A percentile compares a stretch with the other conserved stretches of the same genome.
Evolutionary conservation across 1,140 invertebrate species (phyloP).

Genomic region (Bilobella aurantiaca): DNA sequence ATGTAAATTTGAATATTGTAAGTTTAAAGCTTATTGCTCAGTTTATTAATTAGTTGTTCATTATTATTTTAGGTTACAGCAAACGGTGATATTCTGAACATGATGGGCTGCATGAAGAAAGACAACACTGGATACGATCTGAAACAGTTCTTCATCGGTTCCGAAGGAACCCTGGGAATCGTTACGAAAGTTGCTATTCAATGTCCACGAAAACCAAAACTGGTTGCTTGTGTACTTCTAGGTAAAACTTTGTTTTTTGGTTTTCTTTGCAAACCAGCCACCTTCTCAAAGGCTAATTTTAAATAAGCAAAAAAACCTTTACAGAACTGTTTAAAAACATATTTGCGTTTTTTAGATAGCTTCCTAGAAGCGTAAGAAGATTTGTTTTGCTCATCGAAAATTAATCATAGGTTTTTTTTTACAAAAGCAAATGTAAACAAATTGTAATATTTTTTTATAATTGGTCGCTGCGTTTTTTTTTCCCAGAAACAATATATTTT

Average conservation of each 20-base stretch:
- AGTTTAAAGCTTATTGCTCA: too few relatives aligned
- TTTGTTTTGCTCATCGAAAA: too few relatives aligned
- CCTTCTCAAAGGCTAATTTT: background rate
- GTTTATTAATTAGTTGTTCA: background rate
- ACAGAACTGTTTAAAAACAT: conserved; percentile 40
- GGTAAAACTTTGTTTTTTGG: conserved; percentile 50
- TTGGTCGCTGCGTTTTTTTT: too few relatives aligned
- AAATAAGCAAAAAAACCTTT: background rate
- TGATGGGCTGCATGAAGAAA: conserved; percentile 76
- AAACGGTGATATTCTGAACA: conserved; percentile 74
- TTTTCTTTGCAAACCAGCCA: background rate
- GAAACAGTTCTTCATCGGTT: conserved; percentile 93
- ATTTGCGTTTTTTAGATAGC: too few relatives aligned
- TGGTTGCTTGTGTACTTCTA: conserved; percentile 75
- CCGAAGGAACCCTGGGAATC: conserved; percentile 91
- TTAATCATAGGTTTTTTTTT: too few relatives aligned
- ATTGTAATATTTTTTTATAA: too few relatives aligned
- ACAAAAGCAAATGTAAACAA: too few relatives aligned
- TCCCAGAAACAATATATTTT: too few relatives aligned
- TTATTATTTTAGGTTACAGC: conserved; percentile 60
- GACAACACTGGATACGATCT: conserved; percentile 96
- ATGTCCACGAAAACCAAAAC: conserved; percentile 68
- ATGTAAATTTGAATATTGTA: too few relatives aligned
- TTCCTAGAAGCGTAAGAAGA: too few relatives aligned
- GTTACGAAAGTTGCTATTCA: conserved; percentile 85